Evolutionary conservation across 1,140 invertebrate species (phyloP).

Genomic region (Oncopeltus fasciatus): DNA sequence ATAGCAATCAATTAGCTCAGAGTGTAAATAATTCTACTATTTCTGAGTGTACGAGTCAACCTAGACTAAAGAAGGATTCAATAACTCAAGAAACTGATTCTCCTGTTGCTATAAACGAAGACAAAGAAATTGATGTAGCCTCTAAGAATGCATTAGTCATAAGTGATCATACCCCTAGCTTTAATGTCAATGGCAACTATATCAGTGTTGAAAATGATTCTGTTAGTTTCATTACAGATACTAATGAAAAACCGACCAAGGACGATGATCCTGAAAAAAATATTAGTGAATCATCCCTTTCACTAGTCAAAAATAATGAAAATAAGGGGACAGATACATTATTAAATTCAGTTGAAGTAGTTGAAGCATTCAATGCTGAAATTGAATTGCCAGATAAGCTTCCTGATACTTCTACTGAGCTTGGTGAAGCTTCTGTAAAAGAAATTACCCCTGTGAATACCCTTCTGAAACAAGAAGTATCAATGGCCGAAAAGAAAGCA

Average conservation of each 20-base stretch:
- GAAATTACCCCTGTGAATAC: too few relatives aligned
- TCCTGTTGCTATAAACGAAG: background rate
- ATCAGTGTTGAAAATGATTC: background rate
- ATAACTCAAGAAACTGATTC: background rate
- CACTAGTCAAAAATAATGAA: too few relatives aligned
- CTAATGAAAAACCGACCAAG: background rate
- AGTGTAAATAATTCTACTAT: slow-evolving; percentile 4
- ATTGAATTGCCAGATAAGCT: too few relatives aligned
- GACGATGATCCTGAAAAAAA: background rate
- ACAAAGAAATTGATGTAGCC: background rate
- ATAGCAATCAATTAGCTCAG: background rate
- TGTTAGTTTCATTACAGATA: background rate
- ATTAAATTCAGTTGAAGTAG: background rate
- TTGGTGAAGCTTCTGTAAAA: slow-evolving; percentile 13
- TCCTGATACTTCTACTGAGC: too few relatives aligned
- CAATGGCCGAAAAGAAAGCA: background rate
- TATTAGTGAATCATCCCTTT: background rate
- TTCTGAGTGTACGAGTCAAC: background rate
- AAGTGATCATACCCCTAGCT: background rate
- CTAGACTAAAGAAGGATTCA: background rate
- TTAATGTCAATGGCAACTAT: background rate
- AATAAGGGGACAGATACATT: background rate
- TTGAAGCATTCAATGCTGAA: background rate
- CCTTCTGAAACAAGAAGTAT: background rate
- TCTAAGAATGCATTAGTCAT: background rate